Conservation (phyloP, 1,140 invertebrate species). For the Brachionus angularis region DNA sequence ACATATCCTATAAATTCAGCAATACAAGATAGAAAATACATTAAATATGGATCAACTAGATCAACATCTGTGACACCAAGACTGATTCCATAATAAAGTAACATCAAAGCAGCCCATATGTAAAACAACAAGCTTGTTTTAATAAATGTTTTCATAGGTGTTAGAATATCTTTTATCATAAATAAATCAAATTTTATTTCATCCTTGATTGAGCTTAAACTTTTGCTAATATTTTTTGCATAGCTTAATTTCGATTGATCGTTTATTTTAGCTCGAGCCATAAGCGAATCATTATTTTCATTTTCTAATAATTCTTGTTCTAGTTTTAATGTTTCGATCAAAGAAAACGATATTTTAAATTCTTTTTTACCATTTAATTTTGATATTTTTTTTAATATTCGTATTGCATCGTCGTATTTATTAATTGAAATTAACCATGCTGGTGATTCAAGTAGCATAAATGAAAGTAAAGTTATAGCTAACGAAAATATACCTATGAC, state of each 20-base stretch:
- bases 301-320: neutral
- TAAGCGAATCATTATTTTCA: neutral
- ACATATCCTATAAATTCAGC: neutral
- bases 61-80: neutral
- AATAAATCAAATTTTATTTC: neutral
- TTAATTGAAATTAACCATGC: neutral
- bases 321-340: neutral
- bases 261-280: neutral
- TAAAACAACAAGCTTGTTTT: neutral
- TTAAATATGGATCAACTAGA: neutral
- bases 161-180: neutral
- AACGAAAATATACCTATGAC: neutral
- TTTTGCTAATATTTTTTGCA: no score
- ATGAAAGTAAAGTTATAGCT: neutral
- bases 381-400: neutral
- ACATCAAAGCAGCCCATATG: neutral
- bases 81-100: slow-evolving; percentile 1
- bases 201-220: neutral
- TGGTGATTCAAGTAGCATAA: neutral
- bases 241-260: no score
- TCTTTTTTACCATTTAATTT: neutral
- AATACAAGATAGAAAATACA: neutral
- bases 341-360: neutral
- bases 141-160: neutral
- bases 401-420: neutral